Evolutionary conservation across 2,113 vertebrate species (phyloP).

Genomic region (Blennius ocellaris): DNA sequence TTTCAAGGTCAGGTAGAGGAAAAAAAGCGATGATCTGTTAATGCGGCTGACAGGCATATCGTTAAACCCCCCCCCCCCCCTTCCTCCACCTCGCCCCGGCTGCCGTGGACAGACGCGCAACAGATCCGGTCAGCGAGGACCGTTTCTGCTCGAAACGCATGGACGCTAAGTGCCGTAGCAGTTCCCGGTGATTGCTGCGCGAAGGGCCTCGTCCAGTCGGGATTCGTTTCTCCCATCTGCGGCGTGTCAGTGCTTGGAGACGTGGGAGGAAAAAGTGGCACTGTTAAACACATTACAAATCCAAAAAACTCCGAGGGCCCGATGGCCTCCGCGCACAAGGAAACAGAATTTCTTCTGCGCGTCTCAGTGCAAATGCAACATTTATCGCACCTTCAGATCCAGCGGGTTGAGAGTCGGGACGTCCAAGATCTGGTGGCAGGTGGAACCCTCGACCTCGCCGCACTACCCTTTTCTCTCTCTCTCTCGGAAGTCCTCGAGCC

Average conservation of each 20-base stretch:
- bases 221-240: neutral
- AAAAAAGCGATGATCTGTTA: constrained; percentile 60
- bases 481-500: too few species aligned
- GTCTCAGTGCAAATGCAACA: neutral
- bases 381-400: neutral
- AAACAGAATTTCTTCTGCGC: too few species aligned
- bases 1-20: constrained; percentile 63
- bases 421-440: neutral
- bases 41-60: constrained; percentile 64
- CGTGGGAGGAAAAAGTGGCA: neutral
- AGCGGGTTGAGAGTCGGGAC: neutral
- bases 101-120: constrained; percentile 32
- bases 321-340: too few species aligned
- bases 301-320: neutral
- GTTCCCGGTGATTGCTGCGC: constrained; percentile 31
- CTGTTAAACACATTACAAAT: neutral
- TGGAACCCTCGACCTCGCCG: neutral
- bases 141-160: constrained; percentile 50
- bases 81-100: constrained; percentile 19
- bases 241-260: neutral
- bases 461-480: too few species aligned
- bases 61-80: neutral
- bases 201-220: constrained; percentile 9
- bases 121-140: constrained; percentile 27
- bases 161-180: constrained; percentile 47